These are phyloP conservation scores for Eueides isabella DNA, from an alignment of 1,140 invertebrate genomes.

Conservation along the genomic window DNA sequence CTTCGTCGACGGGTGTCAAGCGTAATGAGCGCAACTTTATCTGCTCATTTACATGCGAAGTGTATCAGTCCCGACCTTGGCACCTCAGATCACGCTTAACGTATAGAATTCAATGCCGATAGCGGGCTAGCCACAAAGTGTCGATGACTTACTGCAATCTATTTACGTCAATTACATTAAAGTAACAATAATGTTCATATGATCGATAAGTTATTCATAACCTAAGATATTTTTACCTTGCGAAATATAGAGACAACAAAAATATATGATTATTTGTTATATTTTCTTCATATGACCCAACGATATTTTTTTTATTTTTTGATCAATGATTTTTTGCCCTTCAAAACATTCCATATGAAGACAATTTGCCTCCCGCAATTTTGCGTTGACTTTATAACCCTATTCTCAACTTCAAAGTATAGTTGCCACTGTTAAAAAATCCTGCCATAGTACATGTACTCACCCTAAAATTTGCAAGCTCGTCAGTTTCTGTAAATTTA, in stretches of 20 bases:
- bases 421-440: neutral
- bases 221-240: too few relatives aligned
- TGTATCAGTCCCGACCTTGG: constrained; percentile 75
- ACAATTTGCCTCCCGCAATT: neutral
- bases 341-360: too few relatives aligned
- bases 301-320: too few relatives aligned
- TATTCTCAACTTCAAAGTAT: neutral
- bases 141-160: constrained; percentile 10
- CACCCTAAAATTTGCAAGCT: neutral
- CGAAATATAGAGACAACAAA: too few relatives aligned
- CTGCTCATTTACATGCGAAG: constrained; percentile 75
- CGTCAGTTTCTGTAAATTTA: neutral
- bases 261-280: too few relatives aligned
- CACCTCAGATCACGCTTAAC: constrained; percentile 61
- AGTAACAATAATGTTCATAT: neutral
- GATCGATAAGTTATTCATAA: neutral
- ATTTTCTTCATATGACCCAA: too few relatives aligned
- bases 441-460: neutral
- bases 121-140: constrained; percentile 22
- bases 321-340: too few relatives aligned
- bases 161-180: neutral
- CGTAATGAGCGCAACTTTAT: constrained; percentile 74
- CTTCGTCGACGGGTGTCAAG: constrained; percentile 57
- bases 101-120: constrained; percentile 52
- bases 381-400: neutral